A percentile compares a stretch with the other conserved stretches of the same genome.
These are phyloP conservation scores for Benitochromis conjunctus DNA, from an alignment of 2,113 vertebrate species.

Conservation along the genomic window DNA sequence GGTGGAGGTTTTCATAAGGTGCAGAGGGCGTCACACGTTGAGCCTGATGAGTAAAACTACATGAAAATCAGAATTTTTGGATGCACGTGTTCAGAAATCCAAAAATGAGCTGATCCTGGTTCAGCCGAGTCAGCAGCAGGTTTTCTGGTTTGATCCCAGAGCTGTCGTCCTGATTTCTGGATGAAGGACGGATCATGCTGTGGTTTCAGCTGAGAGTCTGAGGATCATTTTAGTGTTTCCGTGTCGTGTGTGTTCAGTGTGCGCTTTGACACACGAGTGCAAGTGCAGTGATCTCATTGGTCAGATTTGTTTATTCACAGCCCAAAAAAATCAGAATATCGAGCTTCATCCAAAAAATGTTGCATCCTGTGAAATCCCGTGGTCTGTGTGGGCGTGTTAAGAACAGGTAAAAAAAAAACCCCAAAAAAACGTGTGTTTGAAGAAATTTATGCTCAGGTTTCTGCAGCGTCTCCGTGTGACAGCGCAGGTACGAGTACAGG, in stretches of 20 bases:
- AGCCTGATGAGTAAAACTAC: neutral
- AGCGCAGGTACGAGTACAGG: neutral
- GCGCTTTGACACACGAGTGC: neutral
- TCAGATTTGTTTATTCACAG: neutral
- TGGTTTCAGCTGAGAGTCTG: no score
- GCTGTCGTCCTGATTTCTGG: accelerated
- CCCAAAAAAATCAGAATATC: neutral
- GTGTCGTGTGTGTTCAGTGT: neutral
- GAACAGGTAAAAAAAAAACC: neutral
- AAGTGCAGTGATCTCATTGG: neutral
- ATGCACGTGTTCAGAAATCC: neutral
- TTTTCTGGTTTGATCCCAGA: neutral
- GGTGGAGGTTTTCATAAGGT: neutral
- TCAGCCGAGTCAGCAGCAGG: neutral
- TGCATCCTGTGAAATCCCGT: neutral
- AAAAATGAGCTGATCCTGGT: no score
- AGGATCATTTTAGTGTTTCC: neutral
- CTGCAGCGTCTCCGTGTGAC: neutral
- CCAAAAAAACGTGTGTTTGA: no score
- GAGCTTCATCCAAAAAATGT: neutral
- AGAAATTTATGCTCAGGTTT: neutral
- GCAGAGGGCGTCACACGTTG: neutral
- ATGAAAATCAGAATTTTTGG: neutral
- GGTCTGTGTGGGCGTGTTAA: neutral
- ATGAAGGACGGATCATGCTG: neutral